Percentiles rank a stretch among this genome's conserved stretches.
These are phyloP conservation scores for Myripristis jacobus DNA, from an alignment of 2,797 vertebrate species.

Conservation along the genomic window DNA sequence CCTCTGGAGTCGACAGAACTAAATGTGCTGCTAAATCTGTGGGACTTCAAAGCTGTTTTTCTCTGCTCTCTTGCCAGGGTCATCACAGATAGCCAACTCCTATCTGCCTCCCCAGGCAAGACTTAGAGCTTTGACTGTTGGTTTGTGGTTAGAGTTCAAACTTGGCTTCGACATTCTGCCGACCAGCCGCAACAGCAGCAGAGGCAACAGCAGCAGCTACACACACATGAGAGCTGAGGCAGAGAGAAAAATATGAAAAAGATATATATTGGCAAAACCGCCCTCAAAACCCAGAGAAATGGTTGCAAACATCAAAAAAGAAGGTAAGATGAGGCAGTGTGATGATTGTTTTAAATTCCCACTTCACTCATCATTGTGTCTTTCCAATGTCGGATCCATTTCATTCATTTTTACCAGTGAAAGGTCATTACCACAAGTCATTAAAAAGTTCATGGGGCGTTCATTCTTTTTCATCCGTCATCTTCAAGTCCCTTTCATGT, in stretches of 20 bases:
- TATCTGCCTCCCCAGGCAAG: conserved; percentile 83
- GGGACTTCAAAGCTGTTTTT: conserved; percentile 80
- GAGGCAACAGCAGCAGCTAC: conserved; percentile 51
- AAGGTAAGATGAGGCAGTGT: conserved; percentile 79
- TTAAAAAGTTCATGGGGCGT: conserved; percentile 44
- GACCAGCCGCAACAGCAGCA: conserved; percentile 50
- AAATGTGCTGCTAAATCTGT: conserved; percentile 71
- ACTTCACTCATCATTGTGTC: conserved; percentile 39
- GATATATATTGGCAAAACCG: conserved; percentile 86
- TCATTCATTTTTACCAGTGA: conserved; percentile 43
- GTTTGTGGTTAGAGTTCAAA: conserved; percentile 77
- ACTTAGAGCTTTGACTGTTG: conserved; percentile 78
- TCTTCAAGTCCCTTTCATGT: conserved; percentile 33
- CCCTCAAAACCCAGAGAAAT: conserved; percentile 84
- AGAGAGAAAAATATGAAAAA: conserved; percentile 85
- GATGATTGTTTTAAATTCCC: conserved; percentile 38
- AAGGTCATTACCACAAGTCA: conserved; percentile 53
- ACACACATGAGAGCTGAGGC: conserved; percentile 70
- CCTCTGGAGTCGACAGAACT: conserved; percentile 58
- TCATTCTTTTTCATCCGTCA: conserved; percentile 48
- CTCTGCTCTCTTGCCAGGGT: conserved; percentile 85
- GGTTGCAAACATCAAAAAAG: conserved; percentile 84
- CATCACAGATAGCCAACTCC: conserved; percentile 82
- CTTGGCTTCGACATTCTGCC: conserved; percentile 65
- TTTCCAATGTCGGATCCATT: conserved; percentile 34